Percentiles rank a stretch among this genome's conserved stretches.
Evolutionary conservation across 2,797 vertebrate genomes (phyloP).

Genomic region (Melanotaenia pygmaea): DNA sequence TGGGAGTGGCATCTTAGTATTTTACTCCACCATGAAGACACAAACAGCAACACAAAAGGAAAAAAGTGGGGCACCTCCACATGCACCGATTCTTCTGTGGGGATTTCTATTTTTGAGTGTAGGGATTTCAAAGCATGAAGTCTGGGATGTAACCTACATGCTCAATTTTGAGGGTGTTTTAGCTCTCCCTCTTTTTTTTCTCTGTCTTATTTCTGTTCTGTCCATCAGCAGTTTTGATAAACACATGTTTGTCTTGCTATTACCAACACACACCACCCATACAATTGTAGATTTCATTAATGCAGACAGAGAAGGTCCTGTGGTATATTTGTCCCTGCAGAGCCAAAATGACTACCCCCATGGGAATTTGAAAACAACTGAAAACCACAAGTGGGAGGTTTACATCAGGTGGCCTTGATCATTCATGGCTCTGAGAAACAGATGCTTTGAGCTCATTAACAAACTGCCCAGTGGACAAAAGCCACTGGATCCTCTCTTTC

Average conservation of each 20-base stretch:
- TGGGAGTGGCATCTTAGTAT: constrained; percentile 32
- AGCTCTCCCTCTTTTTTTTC: constrained; percentile 18
- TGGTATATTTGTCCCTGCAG: constrained; percentile 42
- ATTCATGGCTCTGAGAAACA: constrained; percentile 14
- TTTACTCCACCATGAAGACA: constrained; percentile 26
- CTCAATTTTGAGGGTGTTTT: constrained; percentile 24
- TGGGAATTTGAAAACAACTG: background rate
- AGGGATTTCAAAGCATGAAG: constrained; percentile 26
- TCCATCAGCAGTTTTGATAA: constrained; percentile 54
- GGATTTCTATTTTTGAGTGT: background rate
- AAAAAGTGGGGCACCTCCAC: constrained; percentile 2
- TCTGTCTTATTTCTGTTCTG: constrained; percentile 44
- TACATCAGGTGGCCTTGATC: constrained; percentile 12
- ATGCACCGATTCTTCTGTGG: constrained; percentile 12
- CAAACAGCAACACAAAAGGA: constrained; percentile 9
- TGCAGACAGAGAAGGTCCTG: constrained; percentile 66
- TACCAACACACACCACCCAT: constrained; percentile 49
- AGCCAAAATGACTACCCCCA: constrained; percentile 6
- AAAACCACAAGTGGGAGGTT: constrained; percentile 54
- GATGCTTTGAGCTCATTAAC: constrained; percentile 16
- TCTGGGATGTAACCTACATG: constrained; percentile 25
- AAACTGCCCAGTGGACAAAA: constrained; percentile 27
- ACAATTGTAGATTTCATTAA: constrained; percentile 69
- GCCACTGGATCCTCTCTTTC: constrained; percentile 70
- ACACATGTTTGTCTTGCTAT: constrained; percentile 49